Conservation (phyloP, 2,113 vertebrate species). For the Eptesicus fuscus region DNA sequence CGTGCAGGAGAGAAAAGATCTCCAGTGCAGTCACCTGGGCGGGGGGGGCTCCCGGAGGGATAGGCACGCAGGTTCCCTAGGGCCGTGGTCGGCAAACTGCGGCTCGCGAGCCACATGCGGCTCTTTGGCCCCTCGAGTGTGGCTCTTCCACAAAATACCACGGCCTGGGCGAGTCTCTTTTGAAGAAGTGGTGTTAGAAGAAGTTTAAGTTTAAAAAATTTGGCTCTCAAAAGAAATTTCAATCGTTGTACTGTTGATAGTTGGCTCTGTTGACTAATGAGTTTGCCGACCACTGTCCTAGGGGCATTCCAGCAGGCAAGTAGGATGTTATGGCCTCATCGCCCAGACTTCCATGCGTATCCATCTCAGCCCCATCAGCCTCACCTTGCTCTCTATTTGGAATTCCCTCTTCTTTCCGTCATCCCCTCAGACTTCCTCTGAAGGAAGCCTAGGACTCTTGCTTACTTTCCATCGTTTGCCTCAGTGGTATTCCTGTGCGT, state of each 20-base stretch:
- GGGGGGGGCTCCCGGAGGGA: background rate
- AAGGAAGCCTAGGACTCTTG: background rate
- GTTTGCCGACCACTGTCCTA: no score
- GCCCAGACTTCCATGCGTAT: background rate
- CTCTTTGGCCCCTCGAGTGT: no score
- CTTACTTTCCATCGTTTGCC: background rate
- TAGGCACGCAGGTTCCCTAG: background rate
- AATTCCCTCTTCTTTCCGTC: background rate
- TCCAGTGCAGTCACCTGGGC: background rate
- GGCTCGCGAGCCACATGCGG: no score
- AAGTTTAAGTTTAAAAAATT: no score
- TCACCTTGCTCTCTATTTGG: background rate
- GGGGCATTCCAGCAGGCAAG: background rate
- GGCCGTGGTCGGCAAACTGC: no score
- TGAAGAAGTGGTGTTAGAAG: no score
- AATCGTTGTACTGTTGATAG: no score
- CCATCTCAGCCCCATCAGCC: background rate
- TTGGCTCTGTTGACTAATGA: no score
- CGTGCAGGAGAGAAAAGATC: fast-evolving
- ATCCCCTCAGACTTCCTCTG: background rate
- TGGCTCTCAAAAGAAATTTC: no score
- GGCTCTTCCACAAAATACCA: no score
- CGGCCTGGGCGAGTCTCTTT: no score
- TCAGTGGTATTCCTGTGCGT: background rate
- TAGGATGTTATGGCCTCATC: background rate